Evolutionary conservation across 1,140 invertebrate genomes (phyloP).

Genomic region (Charaxes varanes): DNA sequence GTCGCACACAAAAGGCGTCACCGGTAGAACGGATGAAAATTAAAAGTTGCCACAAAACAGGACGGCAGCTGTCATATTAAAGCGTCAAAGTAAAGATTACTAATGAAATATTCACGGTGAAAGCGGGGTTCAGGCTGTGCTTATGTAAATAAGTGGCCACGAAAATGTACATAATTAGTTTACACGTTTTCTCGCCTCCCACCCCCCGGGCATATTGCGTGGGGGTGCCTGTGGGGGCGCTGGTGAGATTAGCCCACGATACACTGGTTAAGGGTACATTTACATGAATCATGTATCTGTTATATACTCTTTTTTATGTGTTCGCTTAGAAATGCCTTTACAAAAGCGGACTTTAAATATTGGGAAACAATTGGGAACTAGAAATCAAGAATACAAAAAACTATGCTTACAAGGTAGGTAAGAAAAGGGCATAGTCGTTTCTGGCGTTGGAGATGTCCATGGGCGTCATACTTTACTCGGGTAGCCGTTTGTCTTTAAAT

Average conservation of each 20-base stretch:
- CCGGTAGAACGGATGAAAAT: constrained; percentile 58
- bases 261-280: constrained; percentile 68
- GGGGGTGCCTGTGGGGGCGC: constrained; percentile 26
- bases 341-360: too few species aligned
- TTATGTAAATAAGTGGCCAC: constrained; percentile 73
- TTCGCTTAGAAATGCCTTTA: too few species aligned
- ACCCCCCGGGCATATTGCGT: constrained; percentile 49
- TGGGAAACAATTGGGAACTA: too few species aligned
- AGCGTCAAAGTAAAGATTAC: constrained; percentile 70
- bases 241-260: constrained; percentile 55
- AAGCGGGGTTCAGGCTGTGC: constrained; percentile 61
- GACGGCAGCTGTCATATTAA: constrained; percentile 72
- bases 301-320: constrained; percentile 64
- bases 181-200: constrained; percentile 63
- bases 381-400: too few species aligned
- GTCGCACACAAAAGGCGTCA: constrained; percentile 47
- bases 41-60: constrained; percentile 70
- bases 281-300: constrained; percentile 70
- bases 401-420: too few species aligned
- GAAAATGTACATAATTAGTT: constrained; percentile 74
- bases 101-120: constrained; percentile 73
- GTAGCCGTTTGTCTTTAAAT: too few species aligned
- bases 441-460: too few species aligned
- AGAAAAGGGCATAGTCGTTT: too few species aligned
- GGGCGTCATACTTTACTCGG: too few species aligned